These are phyloP conservation scores for Macrotrachela quadricornifera DNA, from an alignment of 1,140 invertebrate genomes.

Conservation along the genomic window DNA sequence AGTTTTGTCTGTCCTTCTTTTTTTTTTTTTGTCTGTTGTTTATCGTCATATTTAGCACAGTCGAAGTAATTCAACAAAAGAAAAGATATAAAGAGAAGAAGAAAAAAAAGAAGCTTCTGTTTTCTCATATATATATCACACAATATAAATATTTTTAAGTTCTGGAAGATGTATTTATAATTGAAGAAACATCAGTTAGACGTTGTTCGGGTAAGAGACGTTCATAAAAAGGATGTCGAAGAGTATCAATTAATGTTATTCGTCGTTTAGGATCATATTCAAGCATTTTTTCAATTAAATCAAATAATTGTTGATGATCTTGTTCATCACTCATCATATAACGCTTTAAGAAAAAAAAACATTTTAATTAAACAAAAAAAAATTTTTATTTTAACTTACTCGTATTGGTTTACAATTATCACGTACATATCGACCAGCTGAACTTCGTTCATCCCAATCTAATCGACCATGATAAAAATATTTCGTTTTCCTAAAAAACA, in stretches of 20 bases:
- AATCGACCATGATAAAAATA: constrained; percentile 28
- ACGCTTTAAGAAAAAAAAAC: constrained; percentile 45
- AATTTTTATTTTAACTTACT: too few species aligned
- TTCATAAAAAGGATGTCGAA: constrained; percentile 5
- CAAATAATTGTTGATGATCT: constrained; percentile 75
- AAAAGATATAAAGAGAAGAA: too few species aligned
- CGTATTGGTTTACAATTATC: constrained; percentile 82
- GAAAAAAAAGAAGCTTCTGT: too few species aligned
- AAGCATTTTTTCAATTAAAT: constrained; percentile 78
- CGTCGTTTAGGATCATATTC: constrained; percentile 61
- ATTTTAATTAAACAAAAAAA: not conserved
- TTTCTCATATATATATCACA: too few species aligned
- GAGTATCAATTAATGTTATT: constrained; percentile 1
- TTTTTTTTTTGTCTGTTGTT: too few species aligned
- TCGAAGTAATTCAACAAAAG: too few species aligned
- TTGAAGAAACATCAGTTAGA: too few species aligned
- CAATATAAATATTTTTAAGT: too few species aligned
- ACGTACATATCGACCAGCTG: constrained; percentile 25
- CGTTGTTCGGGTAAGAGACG: too few species aligned
- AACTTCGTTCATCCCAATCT: constrained; percentile 27
- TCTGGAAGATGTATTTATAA: too few species aligned
- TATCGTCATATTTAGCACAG: too few species aligned
- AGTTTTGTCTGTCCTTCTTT: too few species aligned
- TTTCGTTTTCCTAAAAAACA: constrained; percentile 23
- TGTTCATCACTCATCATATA: constrained; percentile 57